Conservation (phyloP, 2,888 invertebrate genomes). For the Criorhina ranunculi region DNA sequence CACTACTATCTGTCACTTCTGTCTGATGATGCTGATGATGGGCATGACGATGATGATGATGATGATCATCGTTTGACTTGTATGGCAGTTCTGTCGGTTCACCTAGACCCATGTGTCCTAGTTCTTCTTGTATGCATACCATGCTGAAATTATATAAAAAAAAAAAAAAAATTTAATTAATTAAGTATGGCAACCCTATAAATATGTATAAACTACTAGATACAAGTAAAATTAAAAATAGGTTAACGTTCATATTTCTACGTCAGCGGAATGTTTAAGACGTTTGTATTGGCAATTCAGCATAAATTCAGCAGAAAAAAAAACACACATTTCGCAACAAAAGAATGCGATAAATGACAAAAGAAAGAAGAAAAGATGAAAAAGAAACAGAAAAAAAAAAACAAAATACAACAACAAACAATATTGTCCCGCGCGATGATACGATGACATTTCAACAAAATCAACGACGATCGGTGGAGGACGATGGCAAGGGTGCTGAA, state of each 20-base stretch:
- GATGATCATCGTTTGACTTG: conserved; percentile 78
- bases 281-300: conserved; percentile 29
- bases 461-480: not conserved
- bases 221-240: conserved; percentile 35
- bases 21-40: conserved; percentile 79
- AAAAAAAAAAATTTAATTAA: conserved; percentile 43
- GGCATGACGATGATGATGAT: conserved; percentile 76
- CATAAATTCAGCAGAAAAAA: conserved; percentile 22
- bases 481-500: conserved; percentile 21
- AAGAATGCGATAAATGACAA: conserved; percentile 27
- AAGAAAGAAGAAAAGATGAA: not conserved
- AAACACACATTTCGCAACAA: conserved; percentile 57
- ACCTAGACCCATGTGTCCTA: conserved; percentile 85
- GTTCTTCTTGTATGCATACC: conserved; percentile 88
- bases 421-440: not conserved
- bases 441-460: conserved; percentile 14
- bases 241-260: conserved; percentile 47
- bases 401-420: conserved; percentile 15
- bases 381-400: not conserved
- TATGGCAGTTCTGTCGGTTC: conserved; percentile 82
- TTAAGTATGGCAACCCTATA: conserved; percentile 51
- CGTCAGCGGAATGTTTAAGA: conserved; percentile 52
- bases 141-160: conserved; percentile 85
- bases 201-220: no score
- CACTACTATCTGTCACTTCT: conserved; percentile 84